Evolutionary conservation across 2,113 vertebrate genomes (phyloP).

Genomic region (Epinephelus fuscoguttatus): DNA sequence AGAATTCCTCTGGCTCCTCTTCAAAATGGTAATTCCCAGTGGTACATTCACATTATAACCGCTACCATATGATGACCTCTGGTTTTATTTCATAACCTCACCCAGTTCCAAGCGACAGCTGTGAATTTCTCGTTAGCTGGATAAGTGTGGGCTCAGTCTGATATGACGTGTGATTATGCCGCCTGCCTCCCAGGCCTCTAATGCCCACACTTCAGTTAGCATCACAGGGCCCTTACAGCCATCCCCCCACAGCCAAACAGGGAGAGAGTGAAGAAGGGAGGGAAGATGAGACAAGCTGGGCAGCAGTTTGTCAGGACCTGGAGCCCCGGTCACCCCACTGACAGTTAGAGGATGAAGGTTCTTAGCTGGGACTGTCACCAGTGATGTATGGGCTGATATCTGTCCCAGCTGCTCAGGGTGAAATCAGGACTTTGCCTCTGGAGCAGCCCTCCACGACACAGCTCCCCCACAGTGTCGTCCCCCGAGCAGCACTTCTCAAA

Average conservation of each 20-base stretch:
- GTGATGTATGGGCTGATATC: slow-evolving; percentile 79
- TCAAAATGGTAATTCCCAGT: slow-evolving; percentile 69
- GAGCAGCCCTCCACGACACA: slow-evolving; percentile 57
- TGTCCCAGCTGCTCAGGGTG: slow-evolving; percentile 67
- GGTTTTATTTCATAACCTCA: slow-evolving; percentile 74
- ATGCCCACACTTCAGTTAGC: slow-evolving; percentile 78
- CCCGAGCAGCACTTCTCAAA: slow-evolving; percentile 44
- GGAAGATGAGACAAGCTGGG: slow-evolving; percentile 65
- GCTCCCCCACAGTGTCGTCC: slow-evolving; percentile 36
- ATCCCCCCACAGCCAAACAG: slow-evolving; percentile 31
- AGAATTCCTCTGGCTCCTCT: slow-evolving; percentile 70
- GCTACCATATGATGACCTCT: slow-evolving; percentile 75
- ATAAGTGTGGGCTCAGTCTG: slow-evolving; percentile 67
- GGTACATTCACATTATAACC: slow-evolving; percentile 66
- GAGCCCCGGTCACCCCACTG: slow-evolving; percentile 66
- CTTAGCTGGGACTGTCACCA: slow-evolving; percentile 75
- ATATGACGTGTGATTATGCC: slow-evolving; percentile 73
- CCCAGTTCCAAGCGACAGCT: slow-evolving; percentile 65
- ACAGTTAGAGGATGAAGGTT: slow-evolving; percentile 75
- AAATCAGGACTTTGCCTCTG: slow-evolving; percentile 71
- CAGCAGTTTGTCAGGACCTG: slow-evolving; percentile 76
- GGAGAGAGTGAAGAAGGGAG: slow-evolving; percentile 38
- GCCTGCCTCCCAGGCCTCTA: slow-evolving; percentile 63
- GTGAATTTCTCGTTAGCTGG: slow-evolving; percentile 73
- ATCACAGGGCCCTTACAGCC: slow-evolving; percentile 56